Conservation (phyloP, 2,113 vertebrate genomes). For the Damaliscus lunatus region DNA sequence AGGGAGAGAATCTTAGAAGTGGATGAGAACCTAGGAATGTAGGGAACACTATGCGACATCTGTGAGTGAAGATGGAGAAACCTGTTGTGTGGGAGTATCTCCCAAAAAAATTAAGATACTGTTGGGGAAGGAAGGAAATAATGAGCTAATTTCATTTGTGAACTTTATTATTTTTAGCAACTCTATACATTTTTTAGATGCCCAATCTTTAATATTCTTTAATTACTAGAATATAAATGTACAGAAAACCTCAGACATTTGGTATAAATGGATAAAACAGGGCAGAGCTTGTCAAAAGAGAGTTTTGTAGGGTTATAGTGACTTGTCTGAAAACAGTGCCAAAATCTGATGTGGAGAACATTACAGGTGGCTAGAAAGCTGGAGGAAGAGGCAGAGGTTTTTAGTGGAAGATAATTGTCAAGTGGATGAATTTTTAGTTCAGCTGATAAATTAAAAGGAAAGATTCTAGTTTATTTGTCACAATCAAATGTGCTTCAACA, state of each 20-base stretch:
- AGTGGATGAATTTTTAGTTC: neutral
- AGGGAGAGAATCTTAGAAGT: neutral
- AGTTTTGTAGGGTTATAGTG: neutral
- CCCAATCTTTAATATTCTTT: neutral
- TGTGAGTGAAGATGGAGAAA: neutral
- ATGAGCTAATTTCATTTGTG: neutral
- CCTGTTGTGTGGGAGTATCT: neutral
- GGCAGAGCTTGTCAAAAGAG: neutral
- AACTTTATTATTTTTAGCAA: neutral
- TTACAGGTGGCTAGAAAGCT: neutral
- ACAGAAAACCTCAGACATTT: neutral
- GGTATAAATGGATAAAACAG: neutral
- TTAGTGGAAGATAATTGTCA: neutral
- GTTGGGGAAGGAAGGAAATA: neutral
- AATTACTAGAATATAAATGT: neutral
- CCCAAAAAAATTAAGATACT: neutral
- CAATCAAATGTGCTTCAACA: neutral
- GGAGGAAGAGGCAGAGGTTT: neutral
- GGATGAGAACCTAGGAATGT: neutral
- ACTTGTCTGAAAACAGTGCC: neutral
- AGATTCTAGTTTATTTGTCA: neutral
- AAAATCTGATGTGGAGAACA: neutral
- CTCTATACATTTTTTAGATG: neutral
- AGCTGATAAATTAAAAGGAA: neutral
- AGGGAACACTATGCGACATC: neutral